Percentiles rank a stretch among this genome's conserved stretches.
Evolutionary conservation across 1,140 invertebrate species (phyloP).

Genomic region (Antheraea mylitta): DNA sequence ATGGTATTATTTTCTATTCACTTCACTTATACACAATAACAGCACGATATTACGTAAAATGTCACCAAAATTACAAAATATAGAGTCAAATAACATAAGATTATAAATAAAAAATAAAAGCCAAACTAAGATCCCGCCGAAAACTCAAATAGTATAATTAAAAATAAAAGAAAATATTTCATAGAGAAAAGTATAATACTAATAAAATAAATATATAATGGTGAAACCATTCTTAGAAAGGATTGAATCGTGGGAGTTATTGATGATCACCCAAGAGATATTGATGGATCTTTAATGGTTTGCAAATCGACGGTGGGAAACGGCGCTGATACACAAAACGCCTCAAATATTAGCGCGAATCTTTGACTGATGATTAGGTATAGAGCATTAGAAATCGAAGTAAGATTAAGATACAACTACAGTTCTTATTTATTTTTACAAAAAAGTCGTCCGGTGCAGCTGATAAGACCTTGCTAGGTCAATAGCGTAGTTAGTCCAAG

Average conservation of each 20-base stretch:
- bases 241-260: conserved; percentile 21
- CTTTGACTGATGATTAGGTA: background rate
- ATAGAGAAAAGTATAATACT: background rate
- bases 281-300: conserved; percentile 29
- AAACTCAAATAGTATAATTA: too few species aligned
- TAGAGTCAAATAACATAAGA: too few species aligned
- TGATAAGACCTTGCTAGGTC: too few species aligned
- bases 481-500: too few species aligned
- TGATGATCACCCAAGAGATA: conserved; percentile 17
- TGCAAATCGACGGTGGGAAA: conserved; percentile 20
- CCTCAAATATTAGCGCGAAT: conserved; percentile 14
- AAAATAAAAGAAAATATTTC: background rate
- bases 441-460: too few species aligned
- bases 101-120: too few species aligned
- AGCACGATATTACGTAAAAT: too few species aligned
- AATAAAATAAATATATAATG: background rate
- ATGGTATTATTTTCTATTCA: too few species aligned
- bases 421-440: background rate
- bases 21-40: too few species aligned
- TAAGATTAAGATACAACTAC: background rate
- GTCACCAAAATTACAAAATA: too few species aligned
- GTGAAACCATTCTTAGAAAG: conserved; percentile 14
- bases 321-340: conserved; percentile 19
- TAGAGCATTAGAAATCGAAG: background rate
- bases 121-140: too few species aligned